Conservation (phyloP, 2,797 vertebrate genomes). For the Neosalanx taihuensis region DNA sequence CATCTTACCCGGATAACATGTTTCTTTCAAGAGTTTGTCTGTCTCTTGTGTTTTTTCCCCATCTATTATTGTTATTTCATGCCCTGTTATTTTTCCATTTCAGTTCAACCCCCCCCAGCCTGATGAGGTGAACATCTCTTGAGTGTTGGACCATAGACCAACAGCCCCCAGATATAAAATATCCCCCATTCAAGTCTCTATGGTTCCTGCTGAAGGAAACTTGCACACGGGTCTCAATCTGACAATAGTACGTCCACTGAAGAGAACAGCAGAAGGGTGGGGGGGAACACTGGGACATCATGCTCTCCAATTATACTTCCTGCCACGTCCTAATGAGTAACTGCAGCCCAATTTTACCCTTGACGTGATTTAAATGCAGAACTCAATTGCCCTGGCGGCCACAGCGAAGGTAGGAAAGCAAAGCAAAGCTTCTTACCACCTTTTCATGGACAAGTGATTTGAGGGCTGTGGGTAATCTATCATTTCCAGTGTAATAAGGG, state of each 20-base stretch:
- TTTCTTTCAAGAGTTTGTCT: background rate
- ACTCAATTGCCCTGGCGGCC: constrained; percentile 62
- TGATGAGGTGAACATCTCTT: background rate
- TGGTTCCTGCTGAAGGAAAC: constrained; percentile 48
- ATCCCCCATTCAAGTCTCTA: constrained; percentile 37
- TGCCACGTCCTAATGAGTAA: constrained; percentile 66
- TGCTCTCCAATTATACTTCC: constrained; percentile 66
- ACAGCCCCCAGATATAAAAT: constrained; percentile 40
- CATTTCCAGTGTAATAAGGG: constrained; percentile 69
- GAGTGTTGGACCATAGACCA: constrained; percentile 41
- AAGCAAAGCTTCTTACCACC: no score
- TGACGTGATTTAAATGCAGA: constrained; percentile 66
- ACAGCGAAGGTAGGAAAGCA: constrained; percentile 62
- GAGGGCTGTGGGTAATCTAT: constrained; percentile 55
- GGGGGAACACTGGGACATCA: constrained; percentile 46
- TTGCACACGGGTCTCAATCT: constrained; percentile 51
- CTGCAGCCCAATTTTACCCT: constrained; percentile 65
- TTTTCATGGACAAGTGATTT: constrained; percentile 49
- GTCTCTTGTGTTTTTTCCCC: background rate
- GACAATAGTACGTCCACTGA: constrained; percentile 32
- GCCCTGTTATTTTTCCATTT: constrained; percentile 16
- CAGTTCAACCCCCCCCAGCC: no score
- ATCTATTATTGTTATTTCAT: constrained; percentile 31
- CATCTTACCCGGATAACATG: constrained; percentile 1
- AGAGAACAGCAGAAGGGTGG: constrained; percentile 31